These are phyloP conservation scores for Ornithoptera priamus DNA, from an alignment of 2,888 invertebrate species.

Conservation along the genomic window DNA sequence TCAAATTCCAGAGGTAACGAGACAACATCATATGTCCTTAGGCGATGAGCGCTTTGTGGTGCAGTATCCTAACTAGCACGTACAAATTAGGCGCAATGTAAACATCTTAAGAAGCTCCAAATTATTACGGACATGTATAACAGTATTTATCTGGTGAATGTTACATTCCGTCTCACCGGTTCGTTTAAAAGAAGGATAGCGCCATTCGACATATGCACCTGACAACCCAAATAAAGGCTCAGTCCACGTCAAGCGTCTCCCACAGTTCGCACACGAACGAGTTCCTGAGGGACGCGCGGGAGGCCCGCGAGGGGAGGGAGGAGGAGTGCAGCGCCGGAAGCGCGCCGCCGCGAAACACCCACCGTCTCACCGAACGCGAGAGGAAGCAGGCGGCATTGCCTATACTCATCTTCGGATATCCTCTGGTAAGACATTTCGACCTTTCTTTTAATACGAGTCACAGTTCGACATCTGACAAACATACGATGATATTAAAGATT, in stretches of 20 bases:
- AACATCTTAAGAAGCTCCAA: no score
- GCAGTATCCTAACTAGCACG: no score
- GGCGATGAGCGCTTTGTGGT: no score
- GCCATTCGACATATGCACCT: neutral
- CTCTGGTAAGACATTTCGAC: constrained; percentile 81
- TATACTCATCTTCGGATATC: constrained; percentile 94
- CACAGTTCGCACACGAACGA: constrained; percentile 90
- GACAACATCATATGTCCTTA: no score
- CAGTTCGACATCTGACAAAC: no score
- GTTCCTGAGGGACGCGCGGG: constrained; percentile 81
- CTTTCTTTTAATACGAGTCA: no score
- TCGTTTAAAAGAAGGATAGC: neutral
- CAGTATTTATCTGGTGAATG: no score
- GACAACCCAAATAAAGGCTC: constrained; percentile 7
- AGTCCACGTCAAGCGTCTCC: constrained; percentile 20
- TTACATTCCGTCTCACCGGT: no score
- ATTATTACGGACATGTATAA: no score
- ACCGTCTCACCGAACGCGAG: constrained; percentile 87
- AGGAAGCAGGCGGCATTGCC: constrained; percentile 93
- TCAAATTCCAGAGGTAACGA: no score
- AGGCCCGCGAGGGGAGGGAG: constrained; percentile 68
- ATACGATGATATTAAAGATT: no score
- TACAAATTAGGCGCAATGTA: no score
- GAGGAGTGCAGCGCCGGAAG: constrained; percentile 78
- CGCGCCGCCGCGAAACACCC: constrained; percentile 52